These are phyloP conservation scores for Zoanthus solanderi DNA, from an alignment of 92 coral and sea anemone species.

Conservation along the genomic window DNA sequence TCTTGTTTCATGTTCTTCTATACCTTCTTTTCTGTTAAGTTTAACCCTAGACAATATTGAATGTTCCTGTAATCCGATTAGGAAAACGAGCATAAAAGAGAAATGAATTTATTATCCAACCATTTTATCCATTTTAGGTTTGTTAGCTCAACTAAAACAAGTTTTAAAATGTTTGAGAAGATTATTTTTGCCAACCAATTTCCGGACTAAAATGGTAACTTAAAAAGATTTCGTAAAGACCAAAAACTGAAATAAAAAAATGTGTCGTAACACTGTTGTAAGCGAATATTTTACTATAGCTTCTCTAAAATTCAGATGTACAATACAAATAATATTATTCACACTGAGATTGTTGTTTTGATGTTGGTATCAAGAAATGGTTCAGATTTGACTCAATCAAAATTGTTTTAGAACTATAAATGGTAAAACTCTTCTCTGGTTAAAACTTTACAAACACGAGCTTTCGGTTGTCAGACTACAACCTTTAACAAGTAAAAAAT, in stretches of 20 bases:
- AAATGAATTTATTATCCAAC: background rate
- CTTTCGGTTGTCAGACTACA: no score
- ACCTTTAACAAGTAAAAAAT: no score
- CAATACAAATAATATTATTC: background rate
- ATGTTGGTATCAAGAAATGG: no score
- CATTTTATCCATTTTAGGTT: background rate
- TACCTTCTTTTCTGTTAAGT: background rate
- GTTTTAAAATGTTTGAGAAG: background rate
- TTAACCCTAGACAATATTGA: background rate
- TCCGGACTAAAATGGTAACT: background rate
- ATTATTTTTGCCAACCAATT: background rate
- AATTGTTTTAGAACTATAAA: no score
- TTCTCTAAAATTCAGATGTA: no score
- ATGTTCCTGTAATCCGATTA: slow-evolving; percentile 13
- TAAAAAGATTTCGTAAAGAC: background rate
- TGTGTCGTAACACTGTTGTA: no score
- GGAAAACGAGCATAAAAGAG: background rate
- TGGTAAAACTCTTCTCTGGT: no score
- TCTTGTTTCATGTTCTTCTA: background rate
- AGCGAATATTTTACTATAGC: no score
- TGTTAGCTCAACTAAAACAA: background rate
- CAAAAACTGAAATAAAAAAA: background rate
- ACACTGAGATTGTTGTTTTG: background rate
- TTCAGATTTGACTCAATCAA: no score
- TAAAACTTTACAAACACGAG: no score